Evolutionary conservation across 2,888 invertebrate genomes (phyloP).

Genomic region (Nematopogon swammerdamellus): DNA sequence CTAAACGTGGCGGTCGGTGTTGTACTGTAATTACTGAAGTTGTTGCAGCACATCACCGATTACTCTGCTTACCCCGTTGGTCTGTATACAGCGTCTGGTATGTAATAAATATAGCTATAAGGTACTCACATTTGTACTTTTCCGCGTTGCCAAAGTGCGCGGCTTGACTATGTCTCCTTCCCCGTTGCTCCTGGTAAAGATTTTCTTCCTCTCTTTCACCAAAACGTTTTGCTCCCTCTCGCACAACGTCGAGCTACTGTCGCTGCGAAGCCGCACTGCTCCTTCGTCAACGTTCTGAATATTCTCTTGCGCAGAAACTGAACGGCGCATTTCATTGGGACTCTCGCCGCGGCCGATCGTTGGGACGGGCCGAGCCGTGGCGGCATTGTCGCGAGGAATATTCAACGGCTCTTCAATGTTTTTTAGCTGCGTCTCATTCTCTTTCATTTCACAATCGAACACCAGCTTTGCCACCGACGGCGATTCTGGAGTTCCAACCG

Average conservation of each 20-base stretch:
- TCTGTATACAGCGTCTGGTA: no score
- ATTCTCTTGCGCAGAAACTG: conserved; percentile 23
- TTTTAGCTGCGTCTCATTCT: not conserved
- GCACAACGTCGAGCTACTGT: conserved; percentile 26
- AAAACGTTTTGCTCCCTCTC: conserved; percentile 69
- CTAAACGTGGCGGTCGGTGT: no score
- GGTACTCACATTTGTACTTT: conserved; percentile 61
- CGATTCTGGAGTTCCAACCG: no score
- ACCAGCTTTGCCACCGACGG: no score
- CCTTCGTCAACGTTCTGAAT: conserved; percentile 17
- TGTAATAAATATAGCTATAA: no score
- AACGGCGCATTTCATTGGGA: conserved; percentile 17
- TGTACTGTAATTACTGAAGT: no score
- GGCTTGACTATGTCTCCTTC: conserved; percentile 66
- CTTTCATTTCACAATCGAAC: no score
- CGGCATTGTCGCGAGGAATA: no score
- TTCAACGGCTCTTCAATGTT: not conserved
- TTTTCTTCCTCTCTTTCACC: conserved; percentile 89
- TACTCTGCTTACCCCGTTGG: no score
- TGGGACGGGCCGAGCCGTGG: conserved; percentile 13
- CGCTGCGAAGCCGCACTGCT: conserved; percentile 30
- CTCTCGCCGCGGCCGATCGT: conserved; percentile 19
- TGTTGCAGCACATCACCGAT: no score
- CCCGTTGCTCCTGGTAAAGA: conserved; percentile 89
- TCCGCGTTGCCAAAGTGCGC: conserved; percentile 44